Evolutionary conservation across 2,797 vertebrate genomes (phyloP).

Genomic region (Cuculus canorus): DNA sequence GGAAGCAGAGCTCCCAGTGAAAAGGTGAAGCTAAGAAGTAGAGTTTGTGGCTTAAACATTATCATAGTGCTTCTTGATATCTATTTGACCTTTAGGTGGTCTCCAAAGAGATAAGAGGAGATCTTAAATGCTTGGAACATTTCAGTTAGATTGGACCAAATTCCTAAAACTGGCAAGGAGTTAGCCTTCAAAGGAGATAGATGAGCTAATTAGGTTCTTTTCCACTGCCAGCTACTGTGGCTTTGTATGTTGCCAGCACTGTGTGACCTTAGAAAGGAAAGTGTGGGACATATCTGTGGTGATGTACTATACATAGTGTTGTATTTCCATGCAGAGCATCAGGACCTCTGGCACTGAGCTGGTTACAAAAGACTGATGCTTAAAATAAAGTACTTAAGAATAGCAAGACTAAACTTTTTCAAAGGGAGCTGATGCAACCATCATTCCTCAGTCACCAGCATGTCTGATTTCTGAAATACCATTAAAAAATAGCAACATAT

Average conservation of each 20-base stretch:
- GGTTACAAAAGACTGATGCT: not conserved
- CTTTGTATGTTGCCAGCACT: not conserved
- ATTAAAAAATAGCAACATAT: conserved; percentile 65
- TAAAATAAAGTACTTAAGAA: conserved; percentile 56
- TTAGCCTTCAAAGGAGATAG: conserved; percentile 43
- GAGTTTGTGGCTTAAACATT: conserved; percentile 44
- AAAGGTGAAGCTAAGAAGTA: conserved; percentile 37
- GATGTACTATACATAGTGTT: conserved; percentile 39
- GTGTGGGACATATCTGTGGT: conserved; percentile 37
- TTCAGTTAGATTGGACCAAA: conserved; percentile 42
- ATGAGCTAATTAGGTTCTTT: conserved; percentile 45
- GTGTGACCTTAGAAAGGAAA: conserved; percentile 38
- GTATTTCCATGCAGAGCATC: conserved; percentile 12
- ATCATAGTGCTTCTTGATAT: conserved; percentile 35
- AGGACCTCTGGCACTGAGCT: conserved; percentile 17
- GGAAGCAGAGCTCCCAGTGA: conserved; percentile 4
- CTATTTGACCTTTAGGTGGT: conserved; percentile 53
- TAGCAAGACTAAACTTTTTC: conserved; percentile 53
- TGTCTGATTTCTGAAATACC: conserved; percentile 54
- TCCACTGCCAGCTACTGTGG: not conserved
- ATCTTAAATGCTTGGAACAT: conserved; percentile 42
- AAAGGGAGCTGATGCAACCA: conserved; percentile 52
- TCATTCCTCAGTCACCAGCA: conserved; percentile 12
- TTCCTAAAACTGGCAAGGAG: conserved; percentile 48
- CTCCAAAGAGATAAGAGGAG: conserved; percentile 44